Base-by-base conservation (phyloP, 2,113 vertebrate species). In the Puffinus mauretanicus region DNA sequence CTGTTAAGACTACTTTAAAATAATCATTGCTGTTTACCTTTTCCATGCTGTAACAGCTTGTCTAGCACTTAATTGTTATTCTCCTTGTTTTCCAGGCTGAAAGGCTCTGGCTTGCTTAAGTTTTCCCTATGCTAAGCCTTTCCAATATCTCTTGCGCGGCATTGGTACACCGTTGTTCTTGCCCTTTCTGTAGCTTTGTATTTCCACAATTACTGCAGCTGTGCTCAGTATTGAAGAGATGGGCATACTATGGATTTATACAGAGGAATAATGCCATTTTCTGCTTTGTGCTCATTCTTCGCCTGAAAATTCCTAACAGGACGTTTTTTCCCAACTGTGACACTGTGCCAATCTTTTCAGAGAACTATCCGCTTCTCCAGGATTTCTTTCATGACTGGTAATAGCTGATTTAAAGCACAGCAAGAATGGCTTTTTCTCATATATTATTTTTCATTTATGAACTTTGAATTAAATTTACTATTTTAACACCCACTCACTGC, bases 1-100 rank as follows among this genome's bases (percentile, higher is more conserved):
- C 81, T 91, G 57, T 89, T 93, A 79, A 93, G 78, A 79, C 69
- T 80, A n/a, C 78, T 90, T 93, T 47, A 85, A 94, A 94, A 94
- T 93, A 95, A 95, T 88, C 87, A 73, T 90, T 82, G 54, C 16
- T 96, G 66, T 94, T 96, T 96, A 93, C 82, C 11, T 96, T 91
- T 90, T 72, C 66, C 32, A 22, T 88, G 82, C 58, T 93, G 58
- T 93, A 88, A 90, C 52, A 80, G 27, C 58, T 80, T 91, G 73
- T 93, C 92, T 95, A 61, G 82, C 77, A 86, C 46, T 49, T 46
- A 67, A 32, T 72, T 93, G 66, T 90, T 96, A n/a, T 90, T 82
- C 26, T 81, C 26, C 60, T 72, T 91, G 70, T 91, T 95, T 94
- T 95, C 49, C 81, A 93, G 25, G 42, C 67, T 67, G 73, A 82